Evolutionary conservation across 2,797 vertebrate genomes (phyloP).

Genomic region (Macropodus opercularis): DNA sequence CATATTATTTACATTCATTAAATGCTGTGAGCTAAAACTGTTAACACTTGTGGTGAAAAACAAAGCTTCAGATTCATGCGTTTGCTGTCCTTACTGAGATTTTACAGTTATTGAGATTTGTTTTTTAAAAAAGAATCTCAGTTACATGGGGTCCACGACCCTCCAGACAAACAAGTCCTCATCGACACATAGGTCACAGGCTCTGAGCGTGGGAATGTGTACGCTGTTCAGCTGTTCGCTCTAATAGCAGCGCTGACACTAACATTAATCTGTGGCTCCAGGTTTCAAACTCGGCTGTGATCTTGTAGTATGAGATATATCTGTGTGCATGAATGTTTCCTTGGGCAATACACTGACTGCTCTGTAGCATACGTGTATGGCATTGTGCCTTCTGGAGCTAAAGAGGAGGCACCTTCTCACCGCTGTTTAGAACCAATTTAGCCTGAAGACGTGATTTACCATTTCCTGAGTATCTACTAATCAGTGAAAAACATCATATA

Average conservation of each 20-base stretch:
- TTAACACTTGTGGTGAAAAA: too few species aligned
- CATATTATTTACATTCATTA: constrained; percentile 1
- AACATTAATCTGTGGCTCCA: neutral
- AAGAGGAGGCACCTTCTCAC: neutral
- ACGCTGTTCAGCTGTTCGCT: neutral
- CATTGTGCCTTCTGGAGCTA: neutral
- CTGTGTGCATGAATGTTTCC: neutral
- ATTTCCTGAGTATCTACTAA: constrained; percentile 17
- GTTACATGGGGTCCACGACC: neutral
- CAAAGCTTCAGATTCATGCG: too few species aligned
- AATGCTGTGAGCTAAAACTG: neutral
- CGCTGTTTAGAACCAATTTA: neutral
- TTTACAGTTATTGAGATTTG: too few species aligned
- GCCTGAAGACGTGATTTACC: neutral
- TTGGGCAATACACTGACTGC: neutral
- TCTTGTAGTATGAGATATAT: neutral
- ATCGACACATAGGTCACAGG: neutral
- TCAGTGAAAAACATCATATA: neutral
- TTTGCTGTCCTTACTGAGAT: too few species aligned
- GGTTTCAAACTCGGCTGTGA: neutral
- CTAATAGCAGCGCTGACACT: too few species aligned
- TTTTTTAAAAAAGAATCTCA: neutral
- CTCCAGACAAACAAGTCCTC: neutral
- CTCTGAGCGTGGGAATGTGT: neutral
- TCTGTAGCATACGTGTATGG: too few species aligned